Conservation (phyloP, 1,140 invertebrate species). For the Trichogramma pretiosum region DNA sequence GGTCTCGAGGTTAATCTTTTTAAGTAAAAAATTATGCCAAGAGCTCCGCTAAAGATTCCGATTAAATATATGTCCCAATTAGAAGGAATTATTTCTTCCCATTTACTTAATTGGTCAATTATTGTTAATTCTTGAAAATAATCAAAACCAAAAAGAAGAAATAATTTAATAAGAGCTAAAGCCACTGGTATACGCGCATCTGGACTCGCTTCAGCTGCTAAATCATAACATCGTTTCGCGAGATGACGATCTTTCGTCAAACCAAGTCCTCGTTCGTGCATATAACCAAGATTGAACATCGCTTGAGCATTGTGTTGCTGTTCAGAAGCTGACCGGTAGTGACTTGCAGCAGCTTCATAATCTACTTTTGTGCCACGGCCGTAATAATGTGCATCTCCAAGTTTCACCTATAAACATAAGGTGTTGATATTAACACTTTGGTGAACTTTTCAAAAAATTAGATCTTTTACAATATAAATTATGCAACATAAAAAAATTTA, state of each 20-base stretch:
- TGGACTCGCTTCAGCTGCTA: constrained; percentile 86
- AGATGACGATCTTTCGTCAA: constrained; percentile 65
- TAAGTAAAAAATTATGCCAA: constrained; percentile 74
- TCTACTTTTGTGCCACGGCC: constrained; percentile 84
- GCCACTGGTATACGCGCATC: constrained; percentile 93
- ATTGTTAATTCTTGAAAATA: constrained; percentile 60
- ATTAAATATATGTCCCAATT: constrained; percentile 95
- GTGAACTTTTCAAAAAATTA: too few relatives aligned
- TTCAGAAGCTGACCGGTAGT: constrained; percentile 87
- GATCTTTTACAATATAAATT: background rate
- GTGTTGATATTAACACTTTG: too few relatives aligned
- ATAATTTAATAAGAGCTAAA: constrained; percentile 83
- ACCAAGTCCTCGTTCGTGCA: constrained; percentile 97
- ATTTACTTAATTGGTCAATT: constrained; percentile 35
- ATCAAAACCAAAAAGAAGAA: constrained; percentile 65
- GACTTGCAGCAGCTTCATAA: constrained; percentile 84
- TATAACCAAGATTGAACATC: constrained; percentile 98
- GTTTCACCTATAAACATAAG: constrained; percentile 62
- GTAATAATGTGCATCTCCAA: constrained; percentile 98
- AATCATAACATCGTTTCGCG: constrained; percentile 90
- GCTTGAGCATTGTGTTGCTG: constrained; percentile 95
- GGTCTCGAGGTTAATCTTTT: too few relatives aligned
- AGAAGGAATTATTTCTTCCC: constrained; percentile 54
- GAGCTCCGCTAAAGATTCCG: constrained; percentile 66
- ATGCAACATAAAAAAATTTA: constrained; percentile 1